Percentiles rank a stretch among this genome's conserved stretches.
Conservation (phyloP, 2,113 vertebrate genomes). For the Indicator indicator region DNA sequence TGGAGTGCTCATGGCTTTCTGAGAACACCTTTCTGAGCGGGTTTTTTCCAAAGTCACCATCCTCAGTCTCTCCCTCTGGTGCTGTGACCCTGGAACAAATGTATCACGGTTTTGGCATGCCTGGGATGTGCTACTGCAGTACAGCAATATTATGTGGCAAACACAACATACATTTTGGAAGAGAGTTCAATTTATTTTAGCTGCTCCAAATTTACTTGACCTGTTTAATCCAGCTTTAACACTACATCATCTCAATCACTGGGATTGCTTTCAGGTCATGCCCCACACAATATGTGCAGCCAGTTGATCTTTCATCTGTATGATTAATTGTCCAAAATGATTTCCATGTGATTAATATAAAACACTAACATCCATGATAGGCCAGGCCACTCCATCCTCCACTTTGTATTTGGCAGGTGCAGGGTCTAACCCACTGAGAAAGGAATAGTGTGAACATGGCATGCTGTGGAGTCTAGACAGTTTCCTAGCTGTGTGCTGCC, state of each 20-base stretch:
- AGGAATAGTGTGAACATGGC: neutral
- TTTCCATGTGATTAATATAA: conserved; percentile 44
- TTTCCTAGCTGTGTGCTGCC: neutral
- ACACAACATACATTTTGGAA: conserved; percentile 56
- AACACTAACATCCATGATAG: neutral
- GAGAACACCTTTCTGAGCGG: neutral
- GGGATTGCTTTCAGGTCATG: conserved; percentile 34
- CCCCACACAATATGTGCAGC: neutral
- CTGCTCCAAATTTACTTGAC: conserved; percentile 62
- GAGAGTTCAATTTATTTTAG: conserved; percentile 48
- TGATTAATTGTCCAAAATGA: neutral
- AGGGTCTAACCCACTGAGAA: neutral
- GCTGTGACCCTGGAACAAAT: conserved; percentile 37
- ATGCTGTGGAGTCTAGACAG: neutral
- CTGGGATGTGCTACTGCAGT: conserved; percentile 20
- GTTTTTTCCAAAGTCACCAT: conserved; percentile 13
- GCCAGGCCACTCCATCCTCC: neutral
- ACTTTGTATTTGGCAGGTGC: neutral
- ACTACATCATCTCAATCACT: conserved; percentile 45
- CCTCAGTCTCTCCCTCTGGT: neutral
- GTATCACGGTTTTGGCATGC: conserved; percentile 33
- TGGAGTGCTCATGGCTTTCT: neutral
- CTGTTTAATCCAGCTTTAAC: conserved; percentile 63
- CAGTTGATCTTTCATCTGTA: conserved; percentile 17
- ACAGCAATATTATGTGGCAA: conserved; percentile 50